Conservation (phyloP, 2,888 invertebrate species). For the Dryobota labecula region DNA sequence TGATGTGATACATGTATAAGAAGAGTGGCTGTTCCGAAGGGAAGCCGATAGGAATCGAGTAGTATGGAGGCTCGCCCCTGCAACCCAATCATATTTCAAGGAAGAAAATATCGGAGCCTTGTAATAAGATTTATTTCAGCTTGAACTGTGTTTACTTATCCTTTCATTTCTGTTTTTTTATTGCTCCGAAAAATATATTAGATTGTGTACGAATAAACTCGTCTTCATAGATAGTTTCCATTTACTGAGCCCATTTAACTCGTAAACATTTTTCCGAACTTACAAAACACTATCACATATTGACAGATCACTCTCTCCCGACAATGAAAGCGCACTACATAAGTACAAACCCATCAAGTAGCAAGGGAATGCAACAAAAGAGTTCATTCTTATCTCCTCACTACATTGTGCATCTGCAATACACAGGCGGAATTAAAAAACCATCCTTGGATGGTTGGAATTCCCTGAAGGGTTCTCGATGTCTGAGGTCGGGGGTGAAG, state of each 20-base stretch:
- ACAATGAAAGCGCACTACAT: conserved; percentile 45
- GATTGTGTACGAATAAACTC: background rate
- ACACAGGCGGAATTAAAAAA: conserved; percentile 81
- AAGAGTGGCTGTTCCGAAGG: no score
- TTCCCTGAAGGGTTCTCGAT: conserved; percentile 78
- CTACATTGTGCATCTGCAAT: conserved; percentile 80
- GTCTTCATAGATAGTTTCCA: background rate
- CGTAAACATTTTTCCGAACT: conserved; percentile 8
- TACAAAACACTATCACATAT: conserved; percentile 53
- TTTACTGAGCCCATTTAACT: background rate
- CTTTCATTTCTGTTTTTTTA: background rate
- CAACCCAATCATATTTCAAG: conserved; percentile 36
- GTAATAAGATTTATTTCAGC: conserved; percentile 9
- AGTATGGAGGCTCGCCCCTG: no score
- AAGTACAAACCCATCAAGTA: conserved; percentile 52
- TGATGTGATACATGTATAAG: no score
- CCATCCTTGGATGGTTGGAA: conserved; percentile 75
- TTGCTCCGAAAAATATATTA: background rate
- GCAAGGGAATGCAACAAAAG: conserved; percentile 69
- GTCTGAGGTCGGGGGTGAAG: conserved; percentile 77
- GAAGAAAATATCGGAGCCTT: conserved; percentile 4
- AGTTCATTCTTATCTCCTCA: conserved; percentile 76
- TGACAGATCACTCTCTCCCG: conserved; percentile 25
- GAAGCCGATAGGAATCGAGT: no score
- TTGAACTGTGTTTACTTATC: background rate